Base-by-base conservation (phyloP, 2,888 invertebrate species). In the Ischnura elegans region DNA sequence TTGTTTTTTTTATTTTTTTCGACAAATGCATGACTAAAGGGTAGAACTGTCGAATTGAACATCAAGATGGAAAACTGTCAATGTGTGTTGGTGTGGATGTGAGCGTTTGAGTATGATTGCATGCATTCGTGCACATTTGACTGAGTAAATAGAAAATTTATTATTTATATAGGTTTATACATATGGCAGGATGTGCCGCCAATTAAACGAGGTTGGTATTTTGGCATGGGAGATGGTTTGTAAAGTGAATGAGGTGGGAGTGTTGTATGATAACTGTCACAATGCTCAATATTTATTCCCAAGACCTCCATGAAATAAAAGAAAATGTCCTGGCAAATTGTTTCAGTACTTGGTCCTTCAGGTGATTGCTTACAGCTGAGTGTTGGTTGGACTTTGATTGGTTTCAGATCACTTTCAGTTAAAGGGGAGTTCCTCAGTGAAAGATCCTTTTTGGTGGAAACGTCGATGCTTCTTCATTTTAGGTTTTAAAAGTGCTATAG, bases 91-190 rank as follows among this genome's bases (percentile, higher is more conserved):
- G 90, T 90, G 13, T n/a, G 51, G 25, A 61, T 61, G 86, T 86
- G 45, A 25, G 90, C 61, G 25, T 16, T 21, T 90, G 90, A 43
- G 43, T 90, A 43, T 66, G 90, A 36, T 36, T 86, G 86, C 46
- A 61, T 90, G 43, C n/a, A 55, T 90, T n/a, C 43, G 61, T 90
- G 90, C 61, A 61, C 45, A 90, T n/a, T 43, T 61, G 90, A 90
- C 90, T 25, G 90, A 90, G 90, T 90, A 36, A 61, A 43, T 90
- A 90, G 90, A 43, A 90, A 76, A 66, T 36, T 90, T 90, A 90
- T 90, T 90, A 90, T 90, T 90, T 90, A 90, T 90, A 90, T 66
- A 90, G 90, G 66, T 90, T 90, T 90, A 90, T 90, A 90, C 61
- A 61, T 42, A 90, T 61, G 61, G 55, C 61, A 61, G 43, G 45